Evolutionary conservation across 1,140 invertebrate species (phyloP).

Genomic region (Heliconius melpomene): DNA sequence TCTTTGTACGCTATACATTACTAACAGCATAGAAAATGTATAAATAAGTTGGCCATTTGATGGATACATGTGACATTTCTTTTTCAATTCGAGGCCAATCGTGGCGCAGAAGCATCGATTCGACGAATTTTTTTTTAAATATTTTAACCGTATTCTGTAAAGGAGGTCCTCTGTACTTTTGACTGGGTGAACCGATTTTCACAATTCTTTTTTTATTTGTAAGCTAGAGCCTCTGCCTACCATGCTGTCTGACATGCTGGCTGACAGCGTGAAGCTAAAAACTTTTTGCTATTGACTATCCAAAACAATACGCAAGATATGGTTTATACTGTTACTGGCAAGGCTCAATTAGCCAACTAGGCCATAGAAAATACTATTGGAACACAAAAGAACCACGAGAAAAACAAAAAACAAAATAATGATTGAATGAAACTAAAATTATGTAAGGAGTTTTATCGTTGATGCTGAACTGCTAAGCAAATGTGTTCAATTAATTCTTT

Average conservation of each 20-base stretch:
- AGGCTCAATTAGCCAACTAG: neutral
- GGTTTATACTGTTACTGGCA: neutral
- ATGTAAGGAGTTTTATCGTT: neutral
- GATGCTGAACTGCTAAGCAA: neutral
- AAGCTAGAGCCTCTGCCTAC: too few species aligned
- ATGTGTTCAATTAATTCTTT: neutral
- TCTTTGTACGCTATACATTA: neutral
- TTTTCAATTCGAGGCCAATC: too few species aligned
- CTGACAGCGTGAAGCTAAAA: too few species aligned
- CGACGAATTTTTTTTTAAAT: too few species aligned
- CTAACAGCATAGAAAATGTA: neutral
- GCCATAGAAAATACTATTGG: neutral
- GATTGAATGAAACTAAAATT: neutral
- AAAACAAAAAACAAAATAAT: neutral
- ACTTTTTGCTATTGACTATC: neutral
- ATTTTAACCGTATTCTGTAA: too few species aligned
- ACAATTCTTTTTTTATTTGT: too few species aligned
- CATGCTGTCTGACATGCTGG: too few species aligned
- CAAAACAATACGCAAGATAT: neutral
- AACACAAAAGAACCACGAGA: neutral
- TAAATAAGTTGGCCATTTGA: neutral
- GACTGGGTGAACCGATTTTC: too few species aligned
- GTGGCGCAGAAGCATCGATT: too few species aligned
- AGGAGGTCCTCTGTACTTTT: too few species aligned
- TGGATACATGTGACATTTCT: neutral